These are phyloP conservation scores for Mus pahari DNA, from an alignment of 2,113 vertebrate species.

Conservation along the genomic window DNA sequence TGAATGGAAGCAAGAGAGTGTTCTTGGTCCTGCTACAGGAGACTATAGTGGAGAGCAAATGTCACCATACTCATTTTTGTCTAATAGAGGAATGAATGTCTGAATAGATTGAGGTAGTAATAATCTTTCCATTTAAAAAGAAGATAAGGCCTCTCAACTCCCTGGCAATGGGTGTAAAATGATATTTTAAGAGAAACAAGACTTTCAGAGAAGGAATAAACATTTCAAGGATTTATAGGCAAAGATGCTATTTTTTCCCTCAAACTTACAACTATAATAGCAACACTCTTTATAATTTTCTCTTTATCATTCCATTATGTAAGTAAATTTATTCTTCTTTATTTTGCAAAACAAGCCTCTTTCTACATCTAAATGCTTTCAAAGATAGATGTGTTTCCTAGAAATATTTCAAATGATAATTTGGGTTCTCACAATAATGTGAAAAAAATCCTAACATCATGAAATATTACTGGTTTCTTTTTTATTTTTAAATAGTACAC, in stretches of 20 bases:
- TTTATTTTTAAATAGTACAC: background rate
- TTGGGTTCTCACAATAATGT: background rate
- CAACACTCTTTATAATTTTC: background rate
- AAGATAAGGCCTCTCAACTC: background rate
- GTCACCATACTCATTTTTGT: background rate
- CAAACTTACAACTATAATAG: background rate
- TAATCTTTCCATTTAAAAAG: background rate
- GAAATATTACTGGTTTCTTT: background rate
- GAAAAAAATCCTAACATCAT: slow-evolving; percentile 15
- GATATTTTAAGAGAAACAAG: background rate
- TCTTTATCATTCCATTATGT: background rate
- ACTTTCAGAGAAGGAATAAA: background rate
- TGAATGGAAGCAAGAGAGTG: too few relatives aligned
- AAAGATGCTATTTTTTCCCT: background rate
- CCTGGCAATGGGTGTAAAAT: background rate
- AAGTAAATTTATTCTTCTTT: background rate
- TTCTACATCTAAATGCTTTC: background rate
- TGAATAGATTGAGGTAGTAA: background rate
- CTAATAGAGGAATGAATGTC: background rate
- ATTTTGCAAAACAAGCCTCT: background rate
- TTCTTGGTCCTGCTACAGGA: background rate
- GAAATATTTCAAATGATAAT: background rate
- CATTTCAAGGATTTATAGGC: background rate
- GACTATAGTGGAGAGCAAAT: background rate
- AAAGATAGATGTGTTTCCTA: background rate